phyloP scores from a whole-genome alignment of 2,888 invertebrate species.

The Synergus laeviventris region DNA sequence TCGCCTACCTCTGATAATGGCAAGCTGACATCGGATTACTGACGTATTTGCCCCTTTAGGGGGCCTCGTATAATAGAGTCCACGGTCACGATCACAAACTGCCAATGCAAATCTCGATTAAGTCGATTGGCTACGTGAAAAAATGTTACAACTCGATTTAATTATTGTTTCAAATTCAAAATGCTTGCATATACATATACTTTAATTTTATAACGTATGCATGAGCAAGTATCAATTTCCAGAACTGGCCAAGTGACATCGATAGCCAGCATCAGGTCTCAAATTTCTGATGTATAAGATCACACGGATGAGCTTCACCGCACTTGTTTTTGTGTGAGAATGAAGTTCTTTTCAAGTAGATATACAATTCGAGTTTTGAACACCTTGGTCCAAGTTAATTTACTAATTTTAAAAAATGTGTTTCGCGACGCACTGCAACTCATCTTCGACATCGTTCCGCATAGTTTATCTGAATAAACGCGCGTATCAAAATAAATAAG shows the following conservation, averaged over 20 bases:
- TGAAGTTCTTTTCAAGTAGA: neutral
- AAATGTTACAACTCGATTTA: slow-evolving; percentile 25
- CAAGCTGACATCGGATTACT: slow-evolving; percentile 35
- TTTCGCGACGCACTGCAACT: neutral
- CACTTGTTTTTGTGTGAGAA: slow-evolving; percentile 31
- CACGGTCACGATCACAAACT: slow-evolving; percentile 19
- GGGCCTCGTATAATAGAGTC: slow-evolving; percentile 26
- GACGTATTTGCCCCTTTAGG: slow-evolving; percentile 29
- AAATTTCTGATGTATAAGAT: slow-evolving; percentile 7
- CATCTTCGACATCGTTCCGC: slow-evolving; percentile 21
- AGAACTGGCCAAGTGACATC: neutral
- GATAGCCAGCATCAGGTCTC: slow-evolving; percentile 14
- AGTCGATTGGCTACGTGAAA: slow-evolving; percentile 32
- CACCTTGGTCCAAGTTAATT: neutral
- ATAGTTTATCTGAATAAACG: slow-evolving; percentile 26
- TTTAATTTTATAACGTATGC: neutral
- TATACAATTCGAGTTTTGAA: neutral
- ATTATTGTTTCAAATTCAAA: neutral
- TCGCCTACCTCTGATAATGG: slow-evolving; percentile 33
- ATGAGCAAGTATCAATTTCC: slow-evolving; percentile 12
- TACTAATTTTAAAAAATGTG: neutral
- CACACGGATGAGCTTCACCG: neutral
- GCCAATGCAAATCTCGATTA: slow-evolving; percentile 25
- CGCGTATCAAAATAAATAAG: slow-evolving; percentile 43
- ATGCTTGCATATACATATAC: neutral